Base-by-base conservation (phyloP, 2,888 invertebrate species). In the Lithodes maja region DNA sequence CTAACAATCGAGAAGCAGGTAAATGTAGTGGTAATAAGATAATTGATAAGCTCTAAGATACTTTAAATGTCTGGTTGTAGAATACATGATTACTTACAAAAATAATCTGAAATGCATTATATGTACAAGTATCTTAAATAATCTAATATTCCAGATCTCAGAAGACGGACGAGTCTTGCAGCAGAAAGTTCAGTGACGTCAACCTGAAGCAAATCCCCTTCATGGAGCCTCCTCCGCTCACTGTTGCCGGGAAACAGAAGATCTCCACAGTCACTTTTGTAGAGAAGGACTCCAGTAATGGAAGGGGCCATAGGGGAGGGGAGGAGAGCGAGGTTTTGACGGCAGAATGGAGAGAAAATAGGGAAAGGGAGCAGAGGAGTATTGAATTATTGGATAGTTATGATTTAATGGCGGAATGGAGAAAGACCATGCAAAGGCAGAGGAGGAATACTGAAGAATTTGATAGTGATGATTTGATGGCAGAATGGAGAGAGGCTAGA, bases 151-250 rank as follows among this genome's bases (percentile, higher is more conserved):
- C 9, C 81, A 87, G 87, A 49, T 83, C 87, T 33, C 71, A 68
- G n/a, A 83, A 78, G 52, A 69, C 53, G 3, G 83, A 78, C 9
- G 83, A 87, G 0, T 54, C 83, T 3, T 87, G 87, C 69, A 87
- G 15, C n/a, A 81, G 87, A 77, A 78, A 78, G n/a, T 83, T 87
- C 83, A 53, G 53, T 68, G 77, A 83, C 53, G 83, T 87, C 1
- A 61, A 83, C 15, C 17, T 87, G 52, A 55, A 87, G 50, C 61
- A 61, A 12, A 7, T 61, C 5, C 61, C 61, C 61, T 33, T 33
- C 0, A 33, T 33, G 33, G 33, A 33, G 33, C 33, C 33, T 33
- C 12, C 61, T 12, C 61, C 5, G 7, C 61, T n/a, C 12, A 7
- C 0, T 3, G 3, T 3, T n/a, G 74, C 12, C 12, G n/a, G 74